phyloP scores from a whole-genome alignment of 1,140 invertebrate species.

The Eubasilissa regina region DNA sequence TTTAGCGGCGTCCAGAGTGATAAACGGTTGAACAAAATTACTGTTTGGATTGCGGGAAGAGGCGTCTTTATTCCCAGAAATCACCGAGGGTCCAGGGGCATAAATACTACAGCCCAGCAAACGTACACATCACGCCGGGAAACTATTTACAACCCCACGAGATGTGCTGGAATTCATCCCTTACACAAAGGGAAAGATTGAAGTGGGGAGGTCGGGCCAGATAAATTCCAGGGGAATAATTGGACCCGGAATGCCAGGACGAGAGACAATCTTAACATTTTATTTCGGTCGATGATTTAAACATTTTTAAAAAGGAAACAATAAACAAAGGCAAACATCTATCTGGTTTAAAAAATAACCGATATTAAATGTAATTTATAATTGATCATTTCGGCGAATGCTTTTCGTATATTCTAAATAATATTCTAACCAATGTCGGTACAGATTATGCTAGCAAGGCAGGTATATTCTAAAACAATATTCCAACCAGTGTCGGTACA shows the following conservation, averaged over 20 bases:
- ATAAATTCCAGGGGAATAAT: conserved; percentile 27
- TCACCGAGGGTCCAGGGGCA: conserved; percentile 21
- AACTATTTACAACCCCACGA: conserved; percentile 23
- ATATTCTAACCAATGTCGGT: no score
- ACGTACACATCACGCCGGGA: conserved; percentile 5
- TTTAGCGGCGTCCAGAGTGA: not conserved
- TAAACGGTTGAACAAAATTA: conserved; percentile 44
- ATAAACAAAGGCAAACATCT: no score
- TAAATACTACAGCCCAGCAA: not conserved
- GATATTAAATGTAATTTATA: no score
- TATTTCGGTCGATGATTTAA: no score
- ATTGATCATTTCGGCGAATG: no score
- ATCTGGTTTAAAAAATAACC: no score
- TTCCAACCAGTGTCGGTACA: no score
- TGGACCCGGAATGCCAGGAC: not conserved
- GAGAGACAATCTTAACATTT: not conserved
- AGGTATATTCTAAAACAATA: no score
- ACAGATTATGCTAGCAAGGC: no score
- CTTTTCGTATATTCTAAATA: no score
- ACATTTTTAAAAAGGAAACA: no score
- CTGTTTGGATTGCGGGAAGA: conserved; percentile 19
- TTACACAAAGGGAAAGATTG: not conserved
- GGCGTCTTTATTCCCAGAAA: conserved; percentile 32
- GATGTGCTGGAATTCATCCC: not conserved
- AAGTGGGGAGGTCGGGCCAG: not conserved